Evolutionary conservation across 1,140 invertebrate genomes (phyloP).

Genomic region (Drosophila truncata): DNA sequence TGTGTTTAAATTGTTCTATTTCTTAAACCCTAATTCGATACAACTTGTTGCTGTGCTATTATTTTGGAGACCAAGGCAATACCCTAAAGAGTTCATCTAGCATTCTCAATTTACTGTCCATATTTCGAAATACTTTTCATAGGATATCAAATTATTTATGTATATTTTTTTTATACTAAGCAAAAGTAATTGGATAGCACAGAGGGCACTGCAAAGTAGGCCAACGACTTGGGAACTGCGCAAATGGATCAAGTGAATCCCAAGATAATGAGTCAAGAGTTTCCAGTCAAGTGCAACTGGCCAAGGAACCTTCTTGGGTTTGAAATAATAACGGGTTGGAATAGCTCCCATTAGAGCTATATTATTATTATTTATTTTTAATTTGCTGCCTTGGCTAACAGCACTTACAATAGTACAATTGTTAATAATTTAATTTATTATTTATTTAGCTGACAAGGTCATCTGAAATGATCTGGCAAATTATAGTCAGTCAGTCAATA

Average conservation of each 20-base stretch:
- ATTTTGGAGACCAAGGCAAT: slow-evolving; percentile 55
- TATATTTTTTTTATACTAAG: slow-evolving; percentile 26
- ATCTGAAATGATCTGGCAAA: slow-evolving; percentile 37
- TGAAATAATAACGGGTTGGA: background rate
- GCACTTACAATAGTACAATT: background rate
- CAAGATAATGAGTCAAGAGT: slow-evolving; percentile 54
- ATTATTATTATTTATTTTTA: slow-evolving; percentile 17
- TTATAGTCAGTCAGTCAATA: slow-evolving; percentile 21
- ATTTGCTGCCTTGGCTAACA: slow-evolving; percentile 31
- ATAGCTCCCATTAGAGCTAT: slow-evolving; percentile 3
- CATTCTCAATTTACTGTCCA: slow-evolving; percentile 49
- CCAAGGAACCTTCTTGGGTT: background rate
- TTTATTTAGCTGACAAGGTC: slow-evolving; percentile 55
- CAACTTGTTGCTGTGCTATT: slow-evolving; percentile 32
- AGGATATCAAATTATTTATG: slow-evolving; percentile 46
- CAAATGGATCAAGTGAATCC: slow-evolving; percentile 28
- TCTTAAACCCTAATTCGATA: background rate
- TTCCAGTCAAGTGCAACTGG: slow-evolving; percentile 1
- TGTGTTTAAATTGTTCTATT: background rate
- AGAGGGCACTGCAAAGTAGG: slow-evolving; percentile 60
- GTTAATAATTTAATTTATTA: slow-evolving; percentile 13
- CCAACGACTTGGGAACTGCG: slow-evolving; percentile 60
- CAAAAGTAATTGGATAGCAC: slow-evolving; percentile 53
- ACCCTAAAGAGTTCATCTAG: slow-evolving; percentile 34
- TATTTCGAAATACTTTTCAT: slow-evolving; percentile 45